A percentile compares a stretch with the other conserved stretches of the same genome.
phyloP scores from a whole-genome alignment of 2,888 invertebrate genomes.

The Ramazzottius varieornatus region DNA sequence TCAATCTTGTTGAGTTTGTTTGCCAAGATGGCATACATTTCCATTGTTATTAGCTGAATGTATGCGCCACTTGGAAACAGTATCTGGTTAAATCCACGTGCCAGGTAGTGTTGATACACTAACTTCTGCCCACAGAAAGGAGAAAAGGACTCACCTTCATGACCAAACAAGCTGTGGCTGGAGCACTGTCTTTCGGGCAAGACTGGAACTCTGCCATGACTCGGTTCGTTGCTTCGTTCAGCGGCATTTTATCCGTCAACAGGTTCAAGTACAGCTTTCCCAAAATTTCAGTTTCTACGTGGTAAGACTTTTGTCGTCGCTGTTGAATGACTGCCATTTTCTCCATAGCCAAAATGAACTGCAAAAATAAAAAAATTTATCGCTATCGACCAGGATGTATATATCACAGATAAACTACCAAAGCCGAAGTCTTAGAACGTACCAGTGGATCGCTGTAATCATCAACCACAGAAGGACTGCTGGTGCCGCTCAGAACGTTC shows the following conservation, averaged over 20 bases:
- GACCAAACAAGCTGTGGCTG: background rate
- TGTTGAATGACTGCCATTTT: background rate
- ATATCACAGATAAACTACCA: background rate
- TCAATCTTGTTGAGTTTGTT: no score
- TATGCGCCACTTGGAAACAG: no score
- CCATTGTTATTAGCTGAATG: no score
- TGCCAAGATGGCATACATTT: no score
- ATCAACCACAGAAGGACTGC: background rate
- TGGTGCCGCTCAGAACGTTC: background rate
- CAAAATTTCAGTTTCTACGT: background rate
- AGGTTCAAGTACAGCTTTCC: background rate
- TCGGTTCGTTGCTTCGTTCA: background rate
- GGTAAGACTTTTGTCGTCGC: background rate
- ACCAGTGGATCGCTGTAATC: background rate
- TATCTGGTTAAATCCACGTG: no score
- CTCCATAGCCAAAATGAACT: background rate
- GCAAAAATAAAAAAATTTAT: background rate
- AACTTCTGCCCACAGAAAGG: no score
- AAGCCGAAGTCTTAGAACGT: background rate
- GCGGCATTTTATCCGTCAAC: background rate
- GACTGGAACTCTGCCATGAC: constrained; percentile 2
- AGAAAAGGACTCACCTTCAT: background rate
- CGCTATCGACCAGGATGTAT: background rate
- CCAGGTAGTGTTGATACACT: no score
- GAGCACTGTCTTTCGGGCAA: background rate